Conservation (phyloP, 1,140 invertebrate species). For the Drosophila biarmipes region DNA sequence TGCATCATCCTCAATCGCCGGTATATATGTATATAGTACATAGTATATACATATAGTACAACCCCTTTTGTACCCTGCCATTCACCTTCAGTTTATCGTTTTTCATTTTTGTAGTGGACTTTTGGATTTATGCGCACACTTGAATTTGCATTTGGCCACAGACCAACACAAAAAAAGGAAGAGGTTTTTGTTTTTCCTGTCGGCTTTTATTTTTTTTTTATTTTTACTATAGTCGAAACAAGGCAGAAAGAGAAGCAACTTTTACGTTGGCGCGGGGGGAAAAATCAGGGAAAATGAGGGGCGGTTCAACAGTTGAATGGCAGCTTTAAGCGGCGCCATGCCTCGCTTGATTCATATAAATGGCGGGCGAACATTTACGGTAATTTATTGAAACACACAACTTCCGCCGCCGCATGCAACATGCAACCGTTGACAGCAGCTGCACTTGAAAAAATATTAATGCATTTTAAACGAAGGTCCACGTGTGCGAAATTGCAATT, state of each 20-base stretch:
- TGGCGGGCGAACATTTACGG: constrained; percentile 31
- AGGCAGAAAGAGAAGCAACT: constrained; percentile 32
- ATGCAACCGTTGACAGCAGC: constrained; percentile 28
- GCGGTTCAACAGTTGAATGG: constrained; percentile 15
- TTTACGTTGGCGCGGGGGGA: not conserved
- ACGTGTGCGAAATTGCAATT: not conserved
- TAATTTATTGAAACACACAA: constrained; percentile 54
- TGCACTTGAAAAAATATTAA: not conserved
- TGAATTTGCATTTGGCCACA: constrained; percentile 78
- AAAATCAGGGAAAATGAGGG: constrained; percentile 23
- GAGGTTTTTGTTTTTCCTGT: constrained; percentile 8
- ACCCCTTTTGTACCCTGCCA: not conserved
- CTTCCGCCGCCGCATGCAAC: constrained; percentile 28
- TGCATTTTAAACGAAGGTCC: not conserved
- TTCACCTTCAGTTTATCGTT: constrained; percentile 43
- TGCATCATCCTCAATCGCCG: constrained; percentile 34
- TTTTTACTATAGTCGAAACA: constrained; percentile 25
- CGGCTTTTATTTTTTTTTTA: not conserved
- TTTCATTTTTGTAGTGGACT: constrained; percentile 69
- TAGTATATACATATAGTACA: not conserved
- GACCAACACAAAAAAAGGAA: constrained; percentile 19
- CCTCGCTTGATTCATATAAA: constrained; percentile 62
- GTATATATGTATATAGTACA: not conserved
- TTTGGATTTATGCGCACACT: constrained; percentile 76
- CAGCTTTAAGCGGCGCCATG: constrained; percentile 46